Base-by-base conservation (phyloP, 2,888 invertebrate species). In the Tubiluchus corallicola region DNA sequence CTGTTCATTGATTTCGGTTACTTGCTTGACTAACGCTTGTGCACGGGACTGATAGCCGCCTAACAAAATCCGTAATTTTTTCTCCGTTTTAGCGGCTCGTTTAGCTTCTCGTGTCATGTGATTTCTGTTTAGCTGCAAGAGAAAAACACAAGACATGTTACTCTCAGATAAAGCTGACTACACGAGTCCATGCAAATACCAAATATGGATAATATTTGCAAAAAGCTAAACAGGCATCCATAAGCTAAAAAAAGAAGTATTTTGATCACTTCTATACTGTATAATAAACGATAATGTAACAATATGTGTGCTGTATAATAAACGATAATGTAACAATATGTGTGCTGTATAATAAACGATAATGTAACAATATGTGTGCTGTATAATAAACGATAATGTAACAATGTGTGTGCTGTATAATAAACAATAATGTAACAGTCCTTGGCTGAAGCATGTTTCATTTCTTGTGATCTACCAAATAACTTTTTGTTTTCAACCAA, bases 71-170 rank as follows among this genome's bases (percentile, higher is more conserved):
- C 90, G 80, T 19, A 98, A 68, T 67, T 92, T 96, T 65, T 94
- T 96, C 65, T 99, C 98, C 72, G 92, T 79, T 68, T 94, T 98
- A 0, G 87, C 85, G 42, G 96, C 94, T 46, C 80, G 76, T 65
- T 94, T 96, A 0, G 96, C 94, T 65, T 96, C 88, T 52, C 79
- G 80, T 0, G 87, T 82, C 96, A 99, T 98, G 65, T 92, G 92
- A 47, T 75, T 76, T 51, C 94, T 74, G 64, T 96, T 92, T 61
- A 82, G 80, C 64, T 63, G 43, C 29, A 54, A 51, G 29, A 46
- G 44, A 21, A 47, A 42, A 19, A 48, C 17, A 3, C 18, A 38
- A 13, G 40, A n/a, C 17, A 13, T 39, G 40, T 39, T n/a, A 13
- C 17, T 41, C n/a, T 38, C 21, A 17, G 17, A 13, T 42, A 13